These are phyloP conservation scores for Pterois miles DNA, from an alignment of 2,797 vertebrate species.

Conservation along the genomic window DNA sequence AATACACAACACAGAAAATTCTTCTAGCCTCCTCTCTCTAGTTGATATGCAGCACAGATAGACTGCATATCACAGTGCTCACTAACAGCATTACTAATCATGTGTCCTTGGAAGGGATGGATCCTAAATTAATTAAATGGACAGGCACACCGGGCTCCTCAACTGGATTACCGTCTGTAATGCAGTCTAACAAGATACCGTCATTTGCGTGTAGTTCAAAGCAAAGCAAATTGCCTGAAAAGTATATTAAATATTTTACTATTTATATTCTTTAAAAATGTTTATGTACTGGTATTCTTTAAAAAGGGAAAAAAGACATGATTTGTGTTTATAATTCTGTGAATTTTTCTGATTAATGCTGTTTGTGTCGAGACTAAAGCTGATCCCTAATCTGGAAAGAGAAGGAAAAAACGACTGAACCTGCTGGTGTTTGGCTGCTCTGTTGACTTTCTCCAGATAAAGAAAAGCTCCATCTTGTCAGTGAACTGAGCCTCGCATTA, in stretches of 20 bases:
- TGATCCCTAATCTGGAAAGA: neutral
- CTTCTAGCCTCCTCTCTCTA: neutral
- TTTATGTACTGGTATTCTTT: neutral
- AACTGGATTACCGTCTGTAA: constrained; percentile 70
- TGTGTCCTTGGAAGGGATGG: constrained; percentile 71
- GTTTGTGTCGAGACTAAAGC: neutral
- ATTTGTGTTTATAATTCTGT: neutral
- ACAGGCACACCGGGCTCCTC: constrained; percentile 57
- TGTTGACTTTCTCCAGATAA: neutral
- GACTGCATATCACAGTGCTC: constrained; percentile 18
- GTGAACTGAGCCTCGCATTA: neutral
- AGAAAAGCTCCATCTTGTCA: neutral
- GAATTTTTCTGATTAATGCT: neutral
- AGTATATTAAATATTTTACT: neutral
- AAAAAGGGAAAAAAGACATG: neutral
- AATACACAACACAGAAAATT: neutral
- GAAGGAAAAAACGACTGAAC: neutral
- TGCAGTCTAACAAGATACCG: constrained; percentile 52
- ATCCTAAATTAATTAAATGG: constrained; percentile 73
- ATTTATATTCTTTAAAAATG: neutral
- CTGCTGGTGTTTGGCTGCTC: neutral
- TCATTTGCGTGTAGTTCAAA: constrained; percentile 39
- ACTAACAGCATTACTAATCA: constrained; percentile 65
- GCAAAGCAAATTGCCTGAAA: constrained; percentile 9
- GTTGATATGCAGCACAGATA: neutral